Conservation (phyloP, 2,113 vertebrate genomes). For the Pristiophorus japonicus region DNA sequence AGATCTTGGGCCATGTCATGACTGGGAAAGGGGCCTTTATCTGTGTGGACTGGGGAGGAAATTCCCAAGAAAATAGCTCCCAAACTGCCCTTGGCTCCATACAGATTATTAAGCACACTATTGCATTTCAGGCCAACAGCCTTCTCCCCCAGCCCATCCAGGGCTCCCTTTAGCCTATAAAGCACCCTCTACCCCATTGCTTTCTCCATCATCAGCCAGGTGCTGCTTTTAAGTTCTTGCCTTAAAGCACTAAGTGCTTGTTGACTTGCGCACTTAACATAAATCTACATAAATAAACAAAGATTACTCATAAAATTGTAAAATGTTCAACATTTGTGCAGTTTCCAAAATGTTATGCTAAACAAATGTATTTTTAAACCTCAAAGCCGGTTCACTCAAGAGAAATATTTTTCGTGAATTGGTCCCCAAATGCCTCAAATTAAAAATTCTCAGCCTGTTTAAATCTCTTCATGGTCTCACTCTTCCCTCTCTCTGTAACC, state of each 20-base stretch:
- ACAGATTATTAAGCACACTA: background rate
- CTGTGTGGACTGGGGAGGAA: background rate
- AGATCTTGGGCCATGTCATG: background rate
- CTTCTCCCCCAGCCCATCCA: background rate
- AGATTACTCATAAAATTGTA: background rate
- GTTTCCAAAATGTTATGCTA: background rate
- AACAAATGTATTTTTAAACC: no score
- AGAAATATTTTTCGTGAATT: background rate
- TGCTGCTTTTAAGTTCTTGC: background rate
- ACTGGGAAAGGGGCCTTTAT: background rate
- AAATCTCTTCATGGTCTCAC: background rate
- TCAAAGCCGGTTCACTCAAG: background rate
- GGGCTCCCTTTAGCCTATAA: background rate
- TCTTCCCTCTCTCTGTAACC: background rate
- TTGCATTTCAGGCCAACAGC: no score
- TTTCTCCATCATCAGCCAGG: no score
- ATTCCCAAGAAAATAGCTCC: background rate
- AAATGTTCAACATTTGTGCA: background rate
- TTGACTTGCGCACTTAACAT: background rate
- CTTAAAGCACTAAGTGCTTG: background rate
- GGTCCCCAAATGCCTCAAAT: background rate
- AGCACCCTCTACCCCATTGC: background rate
- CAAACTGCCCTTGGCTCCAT: background rate
- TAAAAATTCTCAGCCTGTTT: background rate
- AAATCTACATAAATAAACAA: slow-evolving; percentile 3